Conservation (phyloP, 2,888 invertebrate genomes). For the Apodemia mormo region DNA sequence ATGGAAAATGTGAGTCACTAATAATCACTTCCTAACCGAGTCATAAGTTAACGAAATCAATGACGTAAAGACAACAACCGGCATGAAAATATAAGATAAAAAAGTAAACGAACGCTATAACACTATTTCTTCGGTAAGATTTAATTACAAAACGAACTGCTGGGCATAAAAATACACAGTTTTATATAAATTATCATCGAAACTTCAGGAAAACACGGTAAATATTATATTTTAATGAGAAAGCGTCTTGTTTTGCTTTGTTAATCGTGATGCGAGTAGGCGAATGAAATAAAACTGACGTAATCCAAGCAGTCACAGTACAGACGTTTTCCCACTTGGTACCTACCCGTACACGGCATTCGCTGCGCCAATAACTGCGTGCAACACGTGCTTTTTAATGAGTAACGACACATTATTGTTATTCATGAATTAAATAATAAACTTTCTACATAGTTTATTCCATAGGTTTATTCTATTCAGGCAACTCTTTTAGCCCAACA, state of each 20-base stretch:
- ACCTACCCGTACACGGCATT: slow-evolving; percentile 14
- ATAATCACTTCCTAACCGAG: slow-evolving; percentile 46
- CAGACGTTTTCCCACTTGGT: slow-evolving; percentile 13
- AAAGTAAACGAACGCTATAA: slow-evolving; percentile 4
- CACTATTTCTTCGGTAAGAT: not conserved
- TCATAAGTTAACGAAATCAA: slow-evolving; percentile 59
- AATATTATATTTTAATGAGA: slow-evolving; percentile 2
- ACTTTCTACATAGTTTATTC: slow-evolving; percentile 30
- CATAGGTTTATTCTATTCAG: no score
- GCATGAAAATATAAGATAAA: slow-evolving; percentile 14
- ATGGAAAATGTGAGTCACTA: slow-evolving; percentile 62
- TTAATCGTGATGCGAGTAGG: slow-evolving; percentile 37
- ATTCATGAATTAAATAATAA: slow-evolving; percentile 42
- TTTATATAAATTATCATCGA: not conserved
- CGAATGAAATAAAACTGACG: slow-evolving; percentile 58
- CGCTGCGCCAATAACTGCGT: not conserved
- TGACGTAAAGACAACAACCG: slow-evolving; percentile 62
- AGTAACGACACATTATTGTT: slow-evolving; percentile 55
- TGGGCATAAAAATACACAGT: not conserved
- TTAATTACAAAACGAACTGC: not conserved
- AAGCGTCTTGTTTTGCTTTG: slow-evolving; percentile 30
- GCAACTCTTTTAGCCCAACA: no score
- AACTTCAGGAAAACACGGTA: slow-evolving; percentile 20
- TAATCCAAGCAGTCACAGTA: slow-evolving; percentile 45
- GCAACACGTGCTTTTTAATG: slow-evolving; percentile 59